phyloP scores from a whole-genome alignment of 2,888 invertebrate genomes.

The Noctua fimbriata region DNA sequence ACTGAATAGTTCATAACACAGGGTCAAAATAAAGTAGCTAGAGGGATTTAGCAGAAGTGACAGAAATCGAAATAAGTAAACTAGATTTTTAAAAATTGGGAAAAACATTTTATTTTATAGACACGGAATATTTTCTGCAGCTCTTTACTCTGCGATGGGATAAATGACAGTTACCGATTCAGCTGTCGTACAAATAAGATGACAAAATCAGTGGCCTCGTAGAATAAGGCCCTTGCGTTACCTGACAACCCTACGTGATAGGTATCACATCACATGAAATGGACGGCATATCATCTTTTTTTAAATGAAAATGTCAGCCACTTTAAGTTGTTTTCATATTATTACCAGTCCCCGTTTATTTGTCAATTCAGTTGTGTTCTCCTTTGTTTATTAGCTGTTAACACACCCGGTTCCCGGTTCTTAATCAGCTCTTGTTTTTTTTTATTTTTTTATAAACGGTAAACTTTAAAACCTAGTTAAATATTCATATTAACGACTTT shows the following conservation, averaged over 20 bases:
- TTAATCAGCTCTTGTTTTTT: constrained; percentile 55
- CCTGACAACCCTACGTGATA: constrained; percentile 71
- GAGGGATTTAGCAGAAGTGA: background rate
- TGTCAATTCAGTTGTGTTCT: constrained; percentile 74
- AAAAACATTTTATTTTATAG: background rate
- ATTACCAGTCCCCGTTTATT: constrained; percentile 82
- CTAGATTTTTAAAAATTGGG: background rate
- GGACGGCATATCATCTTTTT: constrained; percentile 80
- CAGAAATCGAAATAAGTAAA: background rate
- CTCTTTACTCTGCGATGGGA: background rate
- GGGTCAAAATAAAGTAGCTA: background rate
- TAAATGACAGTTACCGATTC: constrained; percentile 55
- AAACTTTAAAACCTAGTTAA: constrained; percentile 51
- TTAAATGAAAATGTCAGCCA: constrained; percentile 87
- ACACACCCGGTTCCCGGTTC: constrained; percentile 54
- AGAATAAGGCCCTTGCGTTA: constrained; percentile 60
- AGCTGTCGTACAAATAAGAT: constrained; percentile 52
- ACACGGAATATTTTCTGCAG: background rate
- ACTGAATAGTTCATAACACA: background rate
- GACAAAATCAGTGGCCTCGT: constrained; percentile 58
- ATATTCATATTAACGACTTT: constrained; percentile 45
- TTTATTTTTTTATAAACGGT: constrained; percentile 59
- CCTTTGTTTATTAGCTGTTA: constrained; percentile 80
- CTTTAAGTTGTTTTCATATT: constrained; percentile 78
- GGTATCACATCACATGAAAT: constrained; percentile 72